These are phyloP conservation scores for Eulimnadia texana DNA, from an alignment of 1,140 invertebrate genomes.

Conservation along the genomic window DNA sequence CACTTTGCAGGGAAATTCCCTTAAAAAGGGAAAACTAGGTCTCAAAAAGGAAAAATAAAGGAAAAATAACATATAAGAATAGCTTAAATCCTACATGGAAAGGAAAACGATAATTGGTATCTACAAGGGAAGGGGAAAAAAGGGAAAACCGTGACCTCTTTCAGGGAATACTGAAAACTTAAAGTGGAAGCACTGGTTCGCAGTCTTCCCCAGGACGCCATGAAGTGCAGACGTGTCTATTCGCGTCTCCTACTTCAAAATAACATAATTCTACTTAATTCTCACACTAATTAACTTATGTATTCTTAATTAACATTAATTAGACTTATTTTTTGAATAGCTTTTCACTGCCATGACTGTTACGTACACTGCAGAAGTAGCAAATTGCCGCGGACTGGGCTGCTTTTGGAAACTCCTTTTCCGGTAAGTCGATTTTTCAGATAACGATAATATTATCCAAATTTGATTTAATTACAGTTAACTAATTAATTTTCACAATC, in stretches of 20 bases:
- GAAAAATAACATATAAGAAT: not conserved
- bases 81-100: not conserved
- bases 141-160: too few relatives aligned
- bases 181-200: not conserved
- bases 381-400: slow-evolving; percentile 27
- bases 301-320: not conserved
- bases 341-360: slow-evolving; percentile 27
- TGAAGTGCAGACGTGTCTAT: not conserved
- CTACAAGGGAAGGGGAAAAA: too few relatives aligned
- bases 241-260: not conserved
- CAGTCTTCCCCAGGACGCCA: not conserved
- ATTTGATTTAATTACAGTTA: too few relatives aligned
- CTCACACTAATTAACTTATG: not conserved
- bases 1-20: not conserved
- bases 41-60: not conserved
- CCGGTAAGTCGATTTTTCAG: too few relatives aligned
- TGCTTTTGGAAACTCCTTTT: slow-evolving; percentile 31
- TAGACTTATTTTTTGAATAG: not conserved
- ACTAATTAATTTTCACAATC: too few relatives aligned
- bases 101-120: not conserved
- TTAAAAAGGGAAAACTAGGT: not conserved
- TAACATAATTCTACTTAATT: not conserved
- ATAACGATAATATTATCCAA: too few relatives aligned
- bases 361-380: slow-evolving; percentile 31
- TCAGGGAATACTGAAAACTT: not conserved